Base-by-base conservation (phyloP, 2,888 invertebrate species). In the Chymomyza procnemis region DNA sequence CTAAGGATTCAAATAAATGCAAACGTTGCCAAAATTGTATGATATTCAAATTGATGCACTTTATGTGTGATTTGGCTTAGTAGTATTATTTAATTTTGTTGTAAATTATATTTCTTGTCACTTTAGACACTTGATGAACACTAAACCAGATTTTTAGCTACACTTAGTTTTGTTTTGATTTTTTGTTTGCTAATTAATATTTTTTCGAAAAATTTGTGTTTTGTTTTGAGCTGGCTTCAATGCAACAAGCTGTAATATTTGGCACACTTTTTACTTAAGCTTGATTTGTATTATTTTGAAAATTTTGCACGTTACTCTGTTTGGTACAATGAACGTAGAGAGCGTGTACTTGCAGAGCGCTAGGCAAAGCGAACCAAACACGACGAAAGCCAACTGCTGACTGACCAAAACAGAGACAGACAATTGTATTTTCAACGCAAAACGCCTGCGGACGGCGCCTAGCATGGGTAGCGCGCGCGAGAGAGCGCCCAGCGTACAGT, bases 331-430 rank as follows among this genome's bases (percentile, higher is more conserved):
- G 34, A n/a, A n/a, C n/a, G n/a, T n/a, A n/a, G n/a, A n/a, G n/a
- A n/a, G n/a, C n/a, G 34, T 12, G 34, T 41, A 41, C 12, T n/a
- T 41, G 34, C n/a, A 69, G 71, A 75, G 76, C 71, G 70, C 78
- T 75, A n/a, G 71, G 67, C 71, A 69, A 74, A 76, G 79, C 86
- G 81, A 78, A 87, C 87, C 87, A 82, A 87, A 85, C 88, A 83
- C 88, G 74, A 87, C 89, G 89, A 89, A 88, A 87, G 88, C 89
- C 90, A 90, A 91, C 90, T 91, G 90, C 90, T 90, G 90, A 91
- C 91, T 91, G 90, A 91, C 90, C 91, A 91, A 91, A 91, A 91
- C 90, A 91, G 90, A 91, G 90, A 90, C 89, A 88, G 89, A 89
- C 87, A 88, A 89, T 83, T 88, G 86, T 84, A 88, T 89, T 89